Percentiles rank a stretch among this genome's conserved stretches.
phyloP scores from a whole-genome alignment of 37 sponge, comb jelly and placozoan genomes.

The Mnemiopsis leidyi region DNA sequence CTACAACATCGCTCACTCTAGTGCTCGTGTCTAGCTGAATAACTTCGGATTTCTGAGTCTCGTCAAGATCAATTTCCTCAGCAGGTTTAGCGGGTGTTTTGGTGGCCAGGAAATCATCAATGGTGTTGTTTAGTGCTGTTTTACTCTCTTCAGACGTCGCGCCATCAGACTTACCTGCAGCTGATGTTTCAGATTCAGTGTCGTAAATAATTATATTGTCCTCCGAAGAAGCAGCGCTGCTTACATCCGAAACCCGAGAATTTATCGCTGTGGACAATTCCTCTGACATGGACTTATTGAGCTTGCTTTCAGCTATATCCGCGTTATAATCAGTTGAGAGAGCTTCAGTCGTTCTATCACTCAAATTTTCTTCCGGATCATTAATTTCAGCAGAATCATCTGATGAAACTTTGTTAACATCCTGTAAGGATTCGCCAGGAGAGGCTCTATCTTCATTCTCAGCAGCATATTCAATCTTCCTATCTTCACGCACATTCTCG shows the following conservation, averaged over 20 bases:
- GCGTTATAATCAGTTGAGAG: background rate
- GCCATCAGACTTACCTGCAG: background rate
- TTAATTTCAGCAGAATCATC: background rate
- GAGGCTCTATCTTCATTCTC: background rate
- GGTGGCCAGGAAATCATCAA: conserved; percentile 36
- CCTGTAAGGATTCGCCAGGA: background rate
- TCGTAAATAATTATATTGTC: conserved; percentile 31
- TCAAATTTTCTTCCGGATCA: background rate
- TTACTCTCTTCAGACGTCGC: background rate
- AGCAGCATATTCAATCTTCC: background rate
- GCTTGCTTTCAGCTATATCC: background rate
- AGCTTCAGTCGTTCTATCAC: background rate
- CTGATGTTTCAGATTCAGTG: background rate
- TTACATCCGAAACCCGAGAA: background rate
- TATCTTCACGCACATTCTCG: background rate
- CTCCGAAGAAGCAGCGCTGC: conserved; percentile 6
- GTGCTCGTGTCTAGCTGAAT: background rate
- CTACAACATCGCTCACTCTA: background rate
- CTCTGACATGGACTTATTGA: background rate
- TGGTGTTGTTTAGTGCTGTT: background rate
- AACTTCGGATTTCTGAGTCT: conserved; percentile 42
- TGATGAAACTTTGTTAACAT: background rate
- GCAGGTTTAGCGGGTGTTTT: background rate
- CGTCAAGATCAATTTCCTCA: background rate
- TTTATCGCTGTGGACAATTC: background rate